Base-by-base conservation (phyloP, 1,140 invertebrate genomes). In the Formica exsecta region DNA sequence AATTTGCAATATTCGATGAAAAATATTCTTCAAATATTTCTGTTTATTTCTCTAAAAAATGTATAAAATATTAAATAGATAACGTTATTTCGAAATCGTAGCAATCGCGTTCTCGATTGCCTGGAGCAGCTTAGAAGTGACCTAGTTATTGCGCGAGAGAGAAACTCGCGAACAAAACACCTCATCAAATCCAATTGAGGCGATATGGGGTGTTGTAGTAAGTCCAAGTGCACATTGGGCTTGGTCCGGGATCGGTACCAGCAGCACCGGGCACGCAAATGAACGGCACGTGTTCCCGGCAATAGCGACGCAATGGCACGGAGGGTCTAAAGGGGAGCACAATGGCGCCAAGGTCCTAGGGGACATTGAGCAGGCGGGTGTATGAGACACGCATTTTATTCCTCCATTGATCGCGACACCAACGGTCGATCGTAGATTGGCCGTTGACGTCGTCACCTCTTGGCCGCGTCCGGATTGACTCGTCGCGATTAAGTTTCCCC, bases 371-470 rank as follows among this genome's bases (percentile, higher is more conserved):
- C 48, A 48, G 25, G 13, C 64, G 44, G 11, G 38, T 57, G 29
- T 19, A 25, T 19, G 74, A 76, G 75, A 57, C 41, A 41, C 83
- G 64, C 62, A 80, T 48, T 85, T 68, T 75, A 51, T 77, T 57
- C 65, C 88, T 87, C 77, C 91, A 92, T 91, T 92, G 65, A 87
- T 41, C 65, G 65, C 65, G 65, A 41, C 65, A 71, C 36, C 36
- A 29, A 51, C 48, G 48, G 48, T 16, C 38, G 80, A 54, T 86
- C 83, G 76, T 85, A 68, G 86, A 92, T 92, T 92, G 87, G 87
- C 90, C 91, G 89, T 92, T 91, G 90, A 92, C 91, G 91, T 76
- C 84, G 74, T 25, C 66, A 81, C 41, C 59, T 86, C 87, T 75
- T 79, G 51, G 48, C 74, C 86, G 86, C 89, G 71, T 80, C 66